Percentiles rank a stretch among this genome's conserved stretches.
Evolutionary conservation across 1,140 invertebrate species (phyloP).

Genomic region (Plodia interpunctella): DNA sequence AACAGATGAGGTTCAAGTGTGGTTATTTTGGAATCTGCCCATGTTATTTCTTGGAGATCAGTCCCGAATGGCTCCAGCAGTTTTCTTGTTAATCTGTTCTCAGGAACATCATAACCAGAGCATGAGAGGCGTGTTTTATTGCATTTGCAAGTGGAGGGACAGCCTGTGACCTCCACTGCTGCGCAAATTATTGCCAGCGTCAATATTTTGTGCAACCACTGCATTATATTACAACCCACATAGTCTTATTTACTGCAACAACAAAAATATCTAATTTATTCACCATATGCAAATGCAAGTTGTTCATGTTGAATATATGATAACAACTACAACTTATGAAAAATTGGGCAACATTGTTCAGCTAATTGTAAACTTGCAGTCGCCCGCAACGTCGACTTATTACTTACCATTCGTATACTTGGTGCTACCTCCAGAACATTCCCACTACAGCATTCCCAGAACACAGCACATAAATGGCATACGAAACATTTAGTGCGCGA

Average conservation of each 20-base stretch:
- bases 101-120: conserved; percentile 31
- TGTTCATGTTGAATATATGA: too few species aligned
- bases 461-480: conserved; percentile 12
- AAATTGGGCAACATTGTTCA: neutral
- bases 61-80: conserved; percentile 40
- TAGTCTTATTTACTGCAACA: conserved; percentile 72
- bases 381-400: conserved; percentile 1
- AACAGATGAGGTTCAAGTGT: conserved; percentile 70
- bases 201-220: conserved; percentile 69
- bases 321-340: too few species aligned
- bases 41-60: conserved; percentile 59
- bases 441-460: conserved; percentile 11
- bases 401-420: conserved; percentile 15
- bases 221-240: conserved; percentile 73
- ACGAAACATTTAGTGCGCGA: conserved; percentile 12
- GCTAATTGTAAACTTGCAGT: neutral
- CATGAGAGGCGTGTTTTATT: conserved; percentile 39
- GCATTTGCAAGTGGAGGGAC: conserved; percentile 56
- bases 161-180: conserved; percentile 48
- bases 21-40: conserved; percentile 70
- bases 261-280: conserved; percentile 30
- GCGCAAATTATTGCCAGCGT: conserved; percentile 69
- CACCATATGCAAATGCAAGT: too few species aligned
- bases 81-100: conserved; percentile 39
- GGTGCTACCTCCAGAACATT: conserved; percentile 22